Evolutionary conservation across 2,113 vertebrate genomes (phyloP), one percentile per base, ranked within the genome.

Genomic region (Syngnathoides biaculeatus): DNA sequence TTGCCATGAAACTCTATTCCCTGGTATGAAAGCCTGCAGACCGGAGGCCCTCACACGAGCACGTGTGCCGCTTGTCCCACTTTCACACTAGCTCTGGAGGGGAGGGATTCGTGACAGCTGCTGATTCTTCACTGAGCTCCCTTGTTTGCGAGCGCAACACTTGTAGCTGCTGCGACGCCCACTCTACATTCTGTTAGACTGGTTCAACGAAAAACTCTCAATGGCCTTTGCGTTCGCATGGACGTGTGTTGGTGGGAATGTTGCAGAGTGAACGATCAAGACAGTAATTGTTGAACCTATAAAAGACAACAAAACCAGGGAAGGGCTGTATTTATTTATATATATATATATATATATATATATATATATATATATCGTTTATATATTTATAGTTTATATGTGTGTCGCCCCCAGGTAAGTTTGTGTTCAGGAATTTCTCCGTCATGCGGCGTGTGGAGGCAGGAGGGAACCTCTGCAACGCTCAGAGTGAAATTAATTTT

Each of bases 391-490:
- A 20, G 52, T 53, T 5, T 12, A 24, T 27, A 8, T 64, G 63
- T 76, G 60, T 66, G 19, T 69, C 67, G 64, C 78, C 84, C 77
- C 74, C 43, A 69, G 84, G 86, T 82, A 50, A 42, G 72, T 57
- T 77, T 83, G 64, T 63, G 13, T 58, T 59, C 61, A 77, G 84
- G 87, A 90, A 90, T 90, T 86, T 75, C 22, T 67, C 64, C 9
- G 70, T 84, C 70, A 77, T 30, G 65, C 79, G 79, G 68, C 90
- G 26, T 89, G 90, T 90, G 85, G 80, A 82, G 82, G 82, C 90
- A 90, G 48, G 83, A 80, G 77, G 43, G 42, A 72, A 42, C 53
- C 66, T 79, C 64, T 53, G 64, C 43, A 80, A 27, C 71, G 20
- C 63, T 65, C 43, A 67, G 65, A 75, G 53, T 78, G 65, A 67